These are phyloP conservation scores for Acromyrmex heyeri DNA, from an alignment of 1,140 invertebrate species.

Conservation along the genomic window DNA sequence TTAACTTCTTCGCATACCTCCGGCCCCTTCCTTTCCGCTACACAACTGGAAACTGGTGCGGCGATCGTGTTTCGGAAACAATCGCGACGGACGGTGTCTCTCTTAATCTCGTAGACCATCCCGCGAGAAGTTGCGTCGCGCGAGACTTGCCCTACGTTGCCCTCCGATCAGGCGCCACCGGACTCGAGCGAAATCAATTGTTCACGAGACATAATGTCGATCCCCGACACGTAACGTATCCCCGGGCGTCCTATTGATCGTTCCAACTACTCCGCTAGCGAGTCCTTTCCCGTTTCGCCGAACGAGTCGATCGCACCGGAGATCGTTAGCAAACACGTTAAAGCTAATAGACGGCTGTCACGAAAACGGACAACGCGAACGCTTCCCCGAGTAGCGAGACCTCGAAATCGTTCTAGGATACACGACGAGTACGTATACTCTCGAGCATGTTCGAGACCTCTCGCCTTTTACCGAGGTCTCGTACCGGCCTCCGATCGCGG, in stretches of 20 bases:
- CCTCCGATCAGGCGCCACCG: background rate
- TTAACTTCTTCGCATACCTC: slow-evolving; percentile 61
- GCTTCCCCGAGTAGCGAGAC: background rate
- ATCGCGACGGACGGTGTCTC: slow-evolving; percentile 40
- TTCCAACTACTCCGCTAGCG: background rate
- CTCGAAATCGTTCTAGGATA: slow-evolving; percentile 20
- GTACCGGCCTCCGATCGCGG: background rate
- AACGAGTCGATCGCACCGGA: slow-evolving; percentile 29
- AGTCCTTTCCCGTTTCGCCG: background rate
- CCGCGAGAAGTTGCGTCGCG: background rate
- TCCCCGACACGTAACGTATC: slow-evolving; percentile 12
- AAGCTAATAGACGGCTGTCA: slow-evolving; percentile 43
- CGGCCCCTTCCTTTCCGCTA: background rate
- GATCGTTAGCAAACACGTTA: slow-evolving; percentile 39
- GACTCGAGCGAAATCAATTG: slow-evolving; percentile 31
- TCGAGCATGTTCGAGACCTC: slow-evolving; percentile 2
- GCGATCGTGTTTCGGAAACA: slow-evolving; percentile 64
- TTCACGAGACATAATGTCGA: slow-evolving; percentile 19
- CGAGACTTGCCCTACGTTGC: background rate
- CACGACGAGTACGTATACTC: background rate
- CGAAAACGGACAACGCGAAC: slow-evolving; percentile 19
- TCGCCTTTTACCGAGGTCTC: slow-evolving; percentile 17
- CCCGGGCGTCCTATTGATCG: slow-evolving; percentile 27
- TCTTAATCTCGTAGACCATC: slow-evolving; percentile 7
- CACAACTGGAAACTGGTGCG: slow-evolving; percentile 9